Conservation (phyloP, 2,888 invertebrate species). For the Lasioglossum pauxillum region DNA sequence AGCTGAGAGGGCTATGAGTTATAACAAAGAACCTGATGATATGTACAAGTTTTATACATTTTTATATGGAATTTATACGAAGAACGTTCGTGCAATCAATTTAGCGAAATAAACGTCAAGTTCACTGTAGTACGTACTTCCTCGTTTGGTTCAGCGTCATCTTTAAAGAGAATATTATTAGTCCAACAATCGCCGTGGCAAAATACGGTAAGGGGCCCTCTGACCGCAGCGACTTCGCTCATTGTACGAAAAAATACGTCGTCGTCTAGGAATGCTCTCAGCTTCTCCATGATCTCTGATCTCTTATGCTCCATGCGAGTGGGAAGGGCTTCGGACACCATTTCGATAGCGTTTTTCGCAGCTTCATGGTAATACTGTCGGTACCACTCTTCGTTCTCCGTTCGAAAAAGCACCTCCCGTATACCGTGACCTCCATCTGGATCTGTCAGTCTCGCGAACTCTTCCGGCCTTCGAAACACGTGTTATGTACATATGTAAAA, state of each 20-base stretch:
- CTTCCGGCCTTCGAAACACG: conserved; percentile 77
- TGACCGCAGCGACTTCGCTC: conserved; percentile 87
- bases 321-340: conserved; percentile 85
- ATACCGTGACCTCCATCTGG: conserved; percentile 76
- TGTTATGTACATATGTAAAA: conserved; percentile 19
- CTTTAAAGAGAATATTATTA: conserved; percentile 89
- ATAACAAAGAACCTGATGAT: conserved; percentile 4
- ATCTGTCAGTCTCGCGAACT: conserved; percentile 78
- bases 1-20: background rate
- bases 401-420: conserved; percentile 87
- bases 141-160: conserved; percentile 78
- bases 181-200: conserved; percentile 92
- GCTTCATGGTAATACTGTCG: conserved; percentile 89
- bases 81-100: background rate
- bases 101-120: conserved; percentile 14
- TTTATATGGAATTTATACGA: conserved; percentile 31
- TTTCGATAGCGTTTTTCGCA: conserved; percentile 88
- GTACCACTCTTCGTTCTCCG: conserved; percentile 89
- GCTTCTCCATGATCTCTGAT: conserved; percentile 86
- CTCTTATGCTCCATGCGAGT: conserved; percentile 82
- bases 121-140: conserved; percentile 69
- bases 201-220: conserved; percentile 89
- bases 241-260: conserved; percentile 89
- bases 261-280: conserved; percentile 87
- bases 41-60: conserved; percentile 18